Percentiles rank a stretch among this genome's conserved stretches.
These are phyloP conservation scores for Meteorus colon DNA, from an alignment of 2,888 invertebrate species.

Conservation along the genomic window DNA sequence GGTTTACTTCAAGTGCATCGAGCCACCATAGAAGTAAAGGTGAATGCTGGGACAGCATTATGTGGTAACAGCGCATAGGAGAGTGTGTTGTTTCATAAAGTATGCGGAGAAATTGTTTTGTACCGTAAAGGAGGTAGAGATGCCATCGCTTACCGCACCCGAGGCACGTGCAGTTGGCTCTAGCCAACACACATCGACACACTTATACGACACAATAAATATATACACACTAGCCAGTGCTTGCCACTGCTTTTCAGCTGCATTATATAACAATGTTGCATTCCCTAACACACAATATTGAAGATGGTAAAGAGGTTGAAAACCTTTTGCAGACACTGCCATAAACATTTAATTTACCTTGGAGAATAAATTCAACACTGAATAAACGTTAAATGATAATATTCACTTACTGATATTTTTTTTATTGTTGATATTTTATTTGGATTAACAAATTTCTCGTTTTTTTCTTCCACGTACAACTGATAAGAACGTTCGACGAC, in stretches of 20 bases:
- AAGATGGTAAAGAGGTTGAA: constrained; percentile 1
- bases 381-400: too few species aligned
- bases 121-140: constrained; percentile 53
- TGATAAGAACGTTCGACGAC: too few species aligned
- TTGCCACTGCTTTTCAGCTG: constrained; percentile 7
- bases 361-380: too few species aligned
- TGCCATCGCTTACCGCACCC: constrained; percentile 53
- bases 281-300: constrained; percentile 2
- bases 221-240: constrained; percentile 24
- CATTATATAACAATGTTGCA: background rate
- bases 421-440: too few species aligned
- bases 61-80: constrained; percentile 33
- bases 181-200: constrained; percentile 40
- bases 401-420: too few species aligned
- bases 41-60: constrained; percentile 34
- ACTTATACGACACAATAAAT: constrained; percentile 6
- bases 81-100: constrained; percentile 54
- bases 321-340: background rate
- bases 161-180: constrained; percentile 48
- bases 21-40: constrained; percentile 9
- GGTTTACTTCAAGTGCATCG: constrained; percentile 26
- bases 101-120: constrained; percentile 60
- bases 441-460: too few species aligned
- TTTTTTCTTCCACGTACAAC: too few species aligned
- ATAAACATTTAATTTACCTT: background rate